A percentile compares a stretch with the other conserved stretches of the same genome.
Evolutionary conservation across 2,113 vertebrate genomes (phyloP).

Genomic region (Montifringilla adamsi): DNA sequence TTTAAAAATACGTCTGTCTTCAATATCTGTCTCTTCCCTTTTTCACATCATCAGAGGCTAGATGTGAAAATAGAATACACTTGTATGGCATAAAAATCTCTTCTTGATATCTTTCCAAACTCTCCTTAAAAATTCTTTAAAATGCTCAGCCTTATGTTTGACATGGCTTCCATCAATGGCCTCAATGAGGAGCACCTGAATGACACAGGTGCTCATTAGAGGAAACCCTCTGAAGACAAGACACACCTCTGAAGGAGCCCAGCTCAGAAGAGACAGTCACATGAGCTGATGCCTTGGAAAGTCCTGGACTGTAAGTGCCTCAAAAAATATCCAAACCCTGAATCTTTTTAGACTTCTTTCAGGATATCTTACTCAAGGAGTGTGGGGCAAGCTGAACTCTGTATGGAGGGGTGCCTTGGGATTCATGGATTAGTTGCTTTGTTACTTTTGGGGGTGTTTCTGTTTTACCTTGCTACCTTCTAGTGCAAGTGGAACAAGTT

Average conservation of each 20-base stretch:
- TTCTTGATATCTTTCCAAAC: neutral
- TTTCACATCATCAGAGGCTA: neutral
- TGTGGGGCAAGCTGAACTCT: neutral
- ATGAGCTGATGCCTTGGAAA: neutral
- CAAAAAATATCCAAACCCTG: neutral
- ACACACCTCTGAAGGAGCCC: neutral
- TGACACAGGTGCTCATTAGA: accelerated
- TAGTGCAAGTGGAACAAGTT: neutral
- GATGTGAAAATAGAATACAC: neutral
- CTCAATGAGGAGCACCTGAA: neutral
- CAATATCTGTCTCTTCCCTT: neutral
- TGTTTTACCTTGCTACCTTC: neutral
- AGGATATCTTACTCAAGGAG: neutral
- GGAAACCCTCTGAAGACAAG: neutral
- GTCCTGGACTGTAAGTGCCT: neutral
- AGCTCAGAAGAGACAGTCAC: neutral
- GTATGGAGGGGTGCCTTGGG: too few species aligned
- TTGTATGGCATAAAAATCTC: neutral
- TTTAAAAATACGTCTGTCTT: neutral
- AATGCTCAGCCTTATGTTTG: neutral
- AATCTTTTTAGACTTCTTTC: neutral
- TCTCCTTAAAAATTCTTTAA: neutral
- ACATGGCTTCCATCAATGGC: accelerated
- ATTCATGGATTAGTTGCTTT: neutral
- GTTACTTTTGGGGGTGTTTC: neutral